These are phyloP conservation scores for Drosophila nannoptera DNA, from an alignment of 1,140 invertebrate genomes.

Conservation along the genomic window DNA sequence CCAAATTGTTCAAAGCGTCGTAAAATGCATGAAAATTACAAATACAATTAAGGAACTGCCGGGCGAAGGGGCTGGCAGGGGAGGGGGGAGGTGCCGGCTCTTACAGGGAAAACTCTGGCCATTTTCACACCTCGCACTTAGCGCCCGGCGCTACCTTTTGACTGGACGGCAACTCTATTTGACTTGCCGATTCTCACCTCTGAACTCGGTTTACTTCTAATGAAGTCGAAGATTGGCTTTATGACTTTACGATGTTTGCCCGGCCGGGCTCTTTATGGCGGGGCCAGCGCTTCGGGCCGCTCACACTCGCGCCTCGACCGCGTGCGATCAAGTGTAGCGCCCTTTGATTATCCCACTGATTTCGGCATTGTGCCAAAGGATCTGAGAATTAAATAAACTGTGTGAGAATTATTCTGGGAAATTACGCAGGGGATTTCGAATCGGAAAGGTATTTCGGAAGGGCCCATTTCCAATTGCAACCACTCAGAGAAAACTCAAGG, in stretches of 20 bases:
- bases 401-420: constrained; percentile 19
- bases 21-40: constrained; percentile 62
- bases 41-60: constrained; percentile 62
- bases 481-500: no score
- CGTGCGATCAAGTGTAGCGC: constrained; percentile 32
- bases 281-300: no score
- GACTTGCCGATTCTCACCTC: constrained; percentile 65
- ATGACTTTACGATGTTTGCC: constrained; percentile 38
- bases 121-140: constrained; percentile 70
- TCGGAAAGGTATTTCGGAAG: no score
- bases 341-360: constrained; percentile 13
- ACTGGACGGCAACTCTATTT: constrained; percentile 58
- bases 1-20: constrained; percentile 60
- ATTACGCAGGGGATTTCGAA: neutral
- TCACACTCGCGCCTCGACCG: neutral
- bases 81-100: neutral
- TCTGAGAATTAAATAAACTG: neutral
- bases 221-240: constrained; percentile 57
- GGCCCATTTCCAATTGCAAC: no score
- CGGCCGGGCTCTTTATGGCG: constrained; percentile 28
- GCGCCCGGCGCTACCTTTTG: constrained; percentile 61
- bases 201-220: constrained; percentile 67
- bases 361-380: constrained; percentile 6
- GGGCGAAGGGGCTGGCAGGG: constrained; percentile 3
- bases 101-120: constrained; percentile 45